Conservation (phyloP, 2,797 vertebrate genomes). For the Epinephelus awoara region DNA sequence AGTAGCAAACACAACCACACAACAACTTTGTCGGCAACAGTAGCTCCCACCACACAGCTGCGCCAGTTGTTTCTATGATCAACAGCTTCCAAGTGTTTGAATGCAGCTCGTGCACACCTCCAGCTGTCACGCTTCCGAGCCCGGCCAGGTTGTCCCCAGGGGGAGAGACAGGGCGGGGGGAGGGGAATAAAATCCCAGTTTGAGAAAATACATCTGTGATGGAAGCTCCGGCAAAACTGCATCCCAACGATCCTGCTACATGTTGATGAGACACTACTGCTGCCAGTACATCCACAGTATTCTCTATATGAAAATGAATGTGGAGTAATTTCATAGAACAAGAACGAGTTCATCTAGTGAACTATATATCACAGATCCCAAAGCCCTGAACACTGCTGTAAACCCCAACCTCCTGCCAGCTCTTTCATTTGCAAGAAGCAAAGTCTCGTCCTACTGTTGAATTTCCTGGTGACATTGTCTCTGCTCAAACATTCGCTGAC, state of each 20-base stretch:
- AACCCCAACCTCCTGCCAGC: background rate
- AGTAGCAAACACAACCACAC: background rate
- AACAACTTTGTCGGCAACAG: constrained; percentile 12
- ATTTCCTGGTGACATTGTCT: constrained; percentile 26
- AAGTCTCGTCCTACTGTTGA: background rate
- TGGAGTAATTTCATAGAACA: background rate
- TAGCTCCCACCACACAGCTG: constrained; percentile 29
- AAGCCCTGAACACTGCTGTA: background rate
- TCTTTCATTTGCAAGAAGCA: background rate
- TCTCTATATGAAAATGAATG: background rate
- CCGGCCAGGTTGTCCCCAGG: constrained; percentile 29
- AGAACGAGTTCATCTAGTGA: background rate
- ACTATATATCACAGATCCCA: background rate
- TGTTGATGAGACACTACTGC: background rate
- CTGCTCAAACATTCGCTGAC: constrained; percentile 13
- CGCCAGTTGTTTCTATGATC: constrained; percentile 42
- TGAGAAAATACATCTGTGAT: constrained; percentile 30
- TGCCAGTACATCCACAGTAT: background rate
- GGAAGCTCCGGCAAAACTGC: background rate
- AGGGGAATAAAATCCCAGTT: constrained; percentile 14
- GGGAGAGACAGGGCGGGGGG: background rate
- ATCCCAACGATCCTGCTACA: background rate
- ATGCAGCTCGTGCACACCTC: constrained; percentile 16
- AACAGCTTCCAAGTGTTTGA: constrained; percentile 38
- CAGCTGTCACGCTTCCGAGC: constrained; percentile 56